Percentiles rank a stretch among this genome's conserved stretches.
Evolutionary conservation across 2,888 invertebrate species (phyloP).

Genomic region (Polydrusus pterygomalis): DNA sequence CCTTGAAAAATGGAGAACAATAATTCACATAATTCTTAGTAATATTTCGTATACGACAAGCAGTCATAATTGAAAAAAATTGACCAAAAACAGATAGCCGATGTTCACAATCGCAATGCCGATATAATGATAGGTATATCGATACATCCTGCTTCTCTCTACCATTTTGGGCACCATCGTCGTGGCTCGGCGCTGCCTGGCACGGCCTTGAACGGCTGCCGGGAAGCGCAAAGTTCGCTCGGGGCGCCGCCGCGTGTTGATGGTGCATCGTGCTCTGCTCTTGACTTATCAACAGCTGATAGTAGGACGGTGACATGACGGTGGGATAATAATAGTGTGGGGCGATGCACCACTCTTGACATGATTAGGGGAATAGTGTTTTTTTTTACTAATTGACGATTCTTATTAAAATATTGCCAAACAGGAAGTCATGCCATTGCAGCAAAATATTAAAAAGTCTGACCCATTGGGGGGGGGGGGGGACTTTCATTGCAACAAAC

Average conservation of each 20-base stretch:
- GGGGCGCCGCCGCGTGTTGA: conserved; percentile 25
- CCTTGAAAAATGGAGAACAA: too few relatives aligned
- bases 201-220: conserved; percentile 48
- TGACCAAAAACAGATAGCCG: background rate
- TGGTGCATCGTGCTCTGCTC: conserved; percentile 19
- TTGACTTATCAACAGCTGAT: conserved; percentile 16
- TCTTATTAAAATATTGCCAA: too few relatives aligned
- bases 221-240: conserved; percentile 38
- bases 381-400: too few relatives aligned
- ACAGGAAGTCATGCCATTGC: too few relatives aligned
- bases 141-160: conserved; percentile 8
- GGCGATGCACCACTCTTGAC: conserved; percentile 1
- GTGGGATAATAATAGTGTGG: conserved; percentile 2
- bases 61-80: too few relatives aligned
- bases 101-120: too few relatives aligned
- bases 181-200: conserved; percentile 46
- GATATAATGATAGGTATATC: conserved; percentile 6
- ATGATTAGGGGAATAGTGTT: background rate
- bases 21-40: too few relatives aligned
- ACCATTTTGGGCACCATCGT: conserved; percentile 32
- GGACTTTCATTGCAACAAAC: too few relatives aligned
- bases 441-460: too few relatives aligned
- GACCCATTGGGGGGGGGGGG: too few relatives aligned
- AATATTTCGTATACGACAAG: too few relatives aligned
- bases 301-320: conserved; percentile 12